Evolutionary conservation across 2,888 invertebrate species (phyloP).

Genomic region (Nomada hirtipes): DNA sequence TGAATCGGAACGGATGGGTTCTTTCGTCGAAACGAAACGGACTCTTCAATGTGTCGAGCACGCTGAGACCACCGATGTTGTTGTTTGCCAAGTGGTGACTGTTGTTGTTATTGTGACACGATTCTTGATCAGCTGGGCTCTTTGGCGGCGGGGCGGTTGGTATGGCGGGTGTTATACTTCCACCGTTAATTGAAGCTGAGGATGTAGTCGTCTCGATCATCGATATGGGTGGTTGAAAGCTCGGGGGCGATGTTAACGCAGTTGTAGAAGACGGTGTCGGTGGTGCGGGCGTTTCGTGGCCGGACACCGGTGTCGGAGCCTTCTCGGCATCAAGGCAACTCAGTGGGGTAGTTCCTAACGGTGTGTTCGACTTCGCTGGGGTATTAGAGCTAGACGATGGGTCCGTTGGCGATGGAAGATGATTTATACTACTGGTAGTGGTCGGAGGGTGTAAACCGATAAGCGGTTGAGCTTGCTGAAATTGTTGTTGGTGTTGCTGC

Average conservation of each 20-base stretch:
- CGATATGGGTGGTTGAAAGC: constrained; percentile 78
- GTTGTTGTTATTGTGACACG: constrained; percentile 85
- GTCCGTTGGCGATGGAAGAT: constrained; percentile 85
- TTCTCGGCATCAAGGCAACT: constrained; percentile 80
- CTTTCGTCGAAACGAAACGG: constrained; percentile 94
- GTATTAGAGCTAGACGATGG: constrained; percentile 82
- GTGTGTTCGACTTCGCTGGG: constrained; percentile 81
- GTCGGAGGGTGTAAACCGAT: constrained; percentile 81
- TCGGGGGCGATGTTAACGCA: constrained; percentile 81
- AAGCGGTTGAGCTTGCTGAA: constrained; percentile 75
- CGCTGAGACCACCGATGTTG: constrained; percentile 83
- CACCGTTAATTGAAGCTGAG: constrained; percentile 70
- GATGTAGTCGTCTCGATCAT: constrained; percentile 78
- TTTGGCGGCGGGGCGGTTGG: constrained; percentile 85
- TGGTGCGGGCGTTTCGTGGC: constrained; percentile 86
- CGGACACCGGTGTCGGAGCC: constrained; percentile 84
- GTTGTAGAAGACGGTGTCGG: constrained; percentile 82
- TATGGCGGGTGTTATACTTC: constrained; percentile 67
- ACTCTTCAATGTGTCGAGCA: constrained; percentile 86
- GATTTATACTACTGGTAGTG: constrained; percentile 85
- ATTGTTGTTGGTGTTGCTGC: constrained; percentile 84
- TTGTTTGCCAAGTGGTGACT: constrained; percentile 84
- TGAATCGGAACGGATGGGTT: constrained; percentile 92
- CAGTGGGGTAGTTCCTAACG: constrained; percentile 73
- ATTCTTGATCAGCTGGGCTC: constrained; percentile 84